Evolutionary conservation across 2,113 vertebrate species (phyloP).

Genomic region (Ptilonorhynchus violaceus): DNA sequence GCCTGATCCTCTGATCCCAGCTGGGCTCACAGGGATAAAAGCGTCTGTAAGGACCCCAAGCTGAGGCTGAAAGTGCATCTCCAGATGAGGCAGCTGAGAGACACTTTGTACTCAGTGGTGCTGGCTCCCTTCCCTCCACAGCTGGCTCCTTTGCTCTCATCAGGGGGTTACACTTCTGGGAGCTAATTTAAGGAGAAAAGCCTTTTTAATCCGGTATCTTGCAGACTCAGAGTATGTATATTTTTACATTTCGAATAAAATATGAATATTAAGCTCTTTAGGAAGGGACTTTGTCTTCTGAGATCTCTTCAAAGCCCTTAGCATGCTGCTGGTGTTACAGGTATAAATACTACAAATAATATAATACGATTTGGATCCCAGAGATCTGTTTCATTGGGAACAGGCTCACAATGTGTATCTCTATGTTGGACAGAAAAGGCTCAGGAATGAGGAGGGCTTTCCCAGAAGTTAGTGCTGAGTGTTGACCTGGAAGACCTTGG

Average conservation of each 20-base stretch:
- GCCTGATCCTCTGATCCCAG: not conserved
- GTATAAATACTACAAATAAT: not conserved
- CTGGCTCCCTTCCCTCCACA: slow-evolving; percentile 32
- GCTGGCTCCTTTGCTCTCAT: slow-evolving; percentile 17
- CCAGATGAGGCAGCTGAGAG: not conserved
- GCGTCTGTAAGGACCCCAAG: not conserved
- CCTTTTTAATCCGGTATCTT: not conserved
- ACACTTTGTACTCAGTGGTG: not conserved
- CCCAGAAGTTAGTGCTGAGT: not conserved
- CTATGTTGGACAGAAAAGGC: not conserved
- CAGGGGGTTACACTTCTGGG: slow-evolving; percentile 4
- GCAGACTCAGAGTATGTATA: not conserved
- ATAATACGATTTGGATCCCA: not conserved
- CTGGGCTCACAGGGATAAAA: not conserved
- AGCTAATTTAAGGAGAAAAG: slow-evolving; percentile 53
- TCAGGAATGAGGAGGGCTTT: not conserved
- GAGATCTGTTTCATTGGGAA: not conserved
- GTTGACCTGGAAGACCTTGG: not conserved
- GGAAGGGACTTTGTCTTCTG: not conserved
- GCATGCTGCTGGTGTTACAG: not conserved
- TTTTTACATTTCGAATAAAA: slow-evolving; percentile 35
- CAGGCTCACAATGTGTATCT: not conserved
- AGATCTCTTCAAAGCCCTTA: not conserved
- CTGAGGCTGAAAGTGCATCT: not conserved
- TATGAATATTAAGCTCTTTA: slow-evolving; percentile 26